A percentile compares a stretch with the other conserved stretches of the same genome.
Conservation (phyloP, 2,797 vertebrate genomes). For the Choloepus didactylus region DNA sequence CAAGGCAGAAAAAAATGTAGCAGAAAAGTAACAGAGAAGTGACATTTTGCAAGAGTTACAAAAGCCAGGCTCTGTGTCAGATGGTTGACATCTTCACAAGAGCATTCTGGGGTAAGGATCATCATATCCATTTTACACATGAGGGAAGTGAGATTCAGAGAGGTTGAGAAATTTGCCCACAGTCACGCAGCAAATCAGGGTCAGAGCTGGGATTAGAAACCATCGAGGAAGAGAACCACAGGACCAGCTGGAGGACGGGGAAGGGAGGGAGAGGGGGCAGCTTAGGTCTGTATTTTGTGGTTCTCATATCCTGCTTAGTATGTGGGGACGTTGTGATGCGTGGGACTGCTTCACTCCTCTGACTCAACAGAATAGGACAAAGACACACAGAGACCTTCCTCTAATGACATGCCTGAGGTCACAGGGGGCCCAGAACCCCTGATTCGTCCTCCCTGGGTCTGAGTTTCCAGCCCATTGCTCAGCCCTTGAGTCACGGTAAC, state of each 20-base stretch:
- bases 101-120: not conserved
- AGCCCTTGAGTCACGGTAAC: rapidly evolving
- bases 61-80: not conserved
- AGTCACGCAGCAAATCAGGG: not conserved
- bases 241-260: too few relatives aligned
- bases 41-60: too few relatives aligned
- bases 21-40: rapidly evolving
- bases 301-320: not conserved
- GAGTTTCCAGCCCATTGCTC: not conserved
- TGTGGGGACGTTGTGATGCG: too few relatives aligned
- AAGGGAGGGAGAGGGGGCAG: not conserved
- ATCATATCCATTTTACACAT: not conserved
- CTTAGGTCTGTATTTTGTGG: not conserved
- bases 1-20: not conserved
- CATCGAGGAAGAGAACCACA: not conserved
- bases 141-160: not conserved
- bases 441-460: not conserved
- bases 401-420: not conserved
- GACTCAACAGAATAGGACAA: not conserved
- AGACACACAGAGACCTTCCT: not conserved
- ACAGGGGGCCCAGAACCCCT: not conserved
- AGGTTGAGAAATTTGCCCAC: not conserved
- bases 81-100: not conserved
- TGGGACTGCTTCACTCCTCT: not conserved
- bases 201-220: not conserved